Evolutionary conservation across 2,888 invertebrate genomes (phyloP).

Genomic region (Hipparchia sbordonii): DNA sequence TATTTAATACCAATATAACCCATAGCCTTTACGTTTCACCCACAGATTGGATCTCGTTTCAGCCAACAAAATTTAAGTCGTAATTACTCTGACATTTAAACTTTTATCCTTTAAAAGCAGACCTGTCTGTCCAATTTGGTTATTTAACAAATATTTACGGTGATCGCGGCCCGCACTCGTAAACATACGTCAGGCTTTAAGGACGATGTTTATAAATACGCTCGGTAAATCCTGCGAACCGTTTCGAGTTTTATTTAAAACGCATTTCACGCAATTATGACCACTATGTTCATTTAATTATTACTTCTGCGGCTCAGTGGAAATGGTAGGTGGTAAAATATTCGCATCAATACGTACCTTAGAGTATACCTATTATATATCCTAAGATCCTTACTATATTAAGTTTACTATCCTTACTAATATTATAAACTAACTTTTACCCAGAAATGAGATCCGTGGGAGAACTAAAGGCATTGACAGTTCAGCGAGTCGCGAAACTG

Average conservation of each 20-base stretch:
- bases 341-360: too few relatives aligned
- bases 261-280: slow-evolving; percentile 56
- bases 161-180: slow-evolving; percentile 55
- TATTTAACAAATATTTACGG: slow-evolving; percentile 70
- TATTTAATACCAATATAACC: slow-evolving; percentile 1
- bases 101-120: slow-evolving; percentile 49
- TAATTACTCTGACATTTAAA: slow-evolving; percentile 40
- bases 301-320: slow-evolving; percentile 27
- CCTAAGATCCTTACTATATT: too few relatives aligned
- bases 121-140: slow-evolving; percentile 52
- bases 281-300: slow-evolving; percentile 48
- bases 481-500: too few relatives aligned
- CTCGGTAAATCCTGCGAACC: slow-evolving; percentile 53
- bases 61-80: slow-evolving; percentile 25
- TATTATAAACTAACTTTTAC: too few relatives aligned
- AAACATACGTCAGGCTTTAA: slow-evolving; percentile 70
- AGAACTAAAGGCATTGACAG: too few relatives aligned
- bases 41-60: slow-evolving; percentile 14
- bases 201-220: slow-evolving; percentile 66
- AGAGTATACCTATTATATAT: too few relatives aligned
- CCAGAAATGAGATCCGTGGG: too few relatives aligned
- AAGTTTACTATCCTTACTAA: too few relatives aligned
- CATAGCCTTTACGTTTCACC: background rate
- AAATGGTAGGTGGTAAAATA: too few relatives aligned
- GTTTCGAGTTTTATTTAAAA: slow-evolving; percentile 47